Percentiles rank a stretch among this genome's conserved stretches.
These are phyloP conservation scores for Scleropages formosus DNA, from an alignment of 2,797 vertebrate genomes.

Conservation along the genomic window DNA sequence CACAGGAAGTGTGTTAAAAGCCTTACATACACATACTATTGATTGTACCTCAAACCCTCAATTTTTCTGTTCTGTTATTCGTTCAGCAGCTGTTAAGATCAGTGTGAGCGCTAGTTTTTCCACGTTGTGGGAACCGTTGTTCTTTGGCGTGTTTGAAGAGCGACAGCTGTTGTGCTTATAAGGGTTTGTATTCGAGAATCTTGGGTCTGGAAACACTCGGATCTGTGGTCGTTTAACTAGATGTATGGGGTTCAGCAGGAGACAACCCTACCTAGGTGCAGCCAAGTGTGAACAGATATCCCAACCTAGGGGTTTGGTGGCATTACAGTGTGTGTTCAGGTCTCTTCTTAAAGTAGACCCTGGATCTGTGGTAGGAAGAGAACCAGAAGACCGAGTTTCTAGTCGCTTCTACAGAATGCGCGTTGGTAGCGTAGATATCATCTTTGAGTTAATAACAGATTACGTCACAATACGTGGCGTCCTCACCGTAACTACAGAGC, in stretches of 20 bases:
- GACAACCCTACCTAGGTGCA: neutral
- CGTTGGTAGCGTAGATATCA: too few species aligned
- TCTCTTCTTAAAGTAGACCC: too few species aligned
- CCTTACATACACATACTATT: neutral
- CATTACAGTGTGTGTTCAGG: too few species aligned
- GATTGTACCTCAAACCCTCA: neutral
- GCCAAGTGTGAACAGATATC: neutral
- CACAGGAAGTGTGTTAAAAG: neutral
- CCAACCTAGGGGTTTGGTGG: too few species aligned
- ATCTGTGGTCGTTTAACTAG: neutral
- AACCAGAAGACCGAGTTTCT: too few species aligned
- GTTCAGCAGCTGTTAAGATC: neutral
- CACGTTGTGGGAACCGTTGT: neutral
- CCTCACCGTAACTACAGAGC: too few species aligned
- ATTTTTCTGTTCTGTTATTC: neutral
- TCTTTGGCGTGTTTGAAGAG: neutral
- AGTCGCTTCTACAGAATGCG: too few species aligned
- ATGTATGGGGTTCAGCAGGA: neutral
- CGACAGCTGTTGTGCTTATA: neutral
- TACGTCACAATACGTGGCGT: too few species aligned
- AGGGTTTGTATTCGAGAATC: neutral
- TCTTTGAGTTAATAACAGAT: too few species aligned
- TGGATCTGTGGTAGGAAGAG: too few species aligned
- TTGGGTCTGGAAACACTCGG: neutral
- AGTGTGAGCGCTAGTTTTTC: neutral